Conservation (phyloP, 2,888 invertebrate genomes). For the Clitarchus hookeri region DNA sequence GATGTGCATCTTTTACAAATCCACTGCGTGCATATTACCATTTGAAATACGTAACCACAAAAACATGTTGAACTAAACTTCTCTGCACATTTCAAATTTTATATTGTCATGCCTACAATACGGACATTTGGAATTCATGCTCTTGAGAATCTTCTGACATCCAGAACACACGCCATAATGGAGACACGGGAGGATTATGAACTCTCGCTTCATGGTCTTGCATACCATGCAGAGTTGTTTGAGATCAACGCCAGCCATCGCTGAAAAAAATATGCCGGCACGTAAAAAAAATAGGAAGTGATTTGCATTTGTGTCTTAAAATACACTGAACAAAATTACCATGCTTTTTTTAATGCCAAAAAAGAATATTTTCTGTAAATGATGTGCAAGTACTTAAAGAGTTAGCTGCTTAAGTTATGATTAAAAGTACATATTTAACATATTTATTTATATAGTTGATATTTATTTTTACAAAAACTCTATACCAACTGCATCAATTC, state of each 20-base stretch:
- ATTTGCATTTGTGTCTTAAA: background rate
- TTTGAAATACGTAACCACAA: too few relatives aligned
- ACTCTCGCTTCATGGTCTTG: slow-evolving; percentile 19
- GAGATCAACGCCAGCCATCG: slow-evolving; percentile 14
- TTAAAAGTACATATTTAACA: too few relatives aligned
- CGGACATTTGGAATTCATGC: slow-evolving; percentile 10
- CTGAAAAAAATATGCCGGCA: background rate
- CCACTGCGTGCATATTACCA: too few relatives aligned
- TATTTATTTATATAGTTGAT: too few relatives aligned
- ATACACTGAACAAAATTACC: background rate
- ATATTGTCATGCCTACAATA: background rate
- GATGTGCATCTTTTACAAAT: too few relatives aligned
- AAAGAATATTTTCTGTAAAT: too few relatives aligned
- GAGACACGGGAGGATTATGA: background rate
- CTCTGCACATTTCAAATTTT: background rate
- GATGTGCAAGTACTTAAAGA: too few relatives aligned
- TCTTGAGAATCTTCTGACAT: slow-evolving; percentile 2
- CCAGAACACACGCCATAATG: background rate
- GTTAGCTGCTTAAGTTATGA: too few relatives aligned
- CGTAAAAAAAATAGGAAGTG: background rate
- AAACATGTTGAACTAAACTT: background rate
- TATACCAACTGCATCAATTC: too few relatives aligned
- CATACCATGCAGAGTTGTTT: slow-evolving; percentile 11
- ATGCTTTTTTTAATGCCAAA: background rate
- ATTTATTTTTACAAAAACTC: too few relatives aligned